Evolutionary conservation across 2,888 invertebrate species (phyloP), one percentile per base, ranked within the genome.

Genomic region (Ellobium chinense): DNA sequence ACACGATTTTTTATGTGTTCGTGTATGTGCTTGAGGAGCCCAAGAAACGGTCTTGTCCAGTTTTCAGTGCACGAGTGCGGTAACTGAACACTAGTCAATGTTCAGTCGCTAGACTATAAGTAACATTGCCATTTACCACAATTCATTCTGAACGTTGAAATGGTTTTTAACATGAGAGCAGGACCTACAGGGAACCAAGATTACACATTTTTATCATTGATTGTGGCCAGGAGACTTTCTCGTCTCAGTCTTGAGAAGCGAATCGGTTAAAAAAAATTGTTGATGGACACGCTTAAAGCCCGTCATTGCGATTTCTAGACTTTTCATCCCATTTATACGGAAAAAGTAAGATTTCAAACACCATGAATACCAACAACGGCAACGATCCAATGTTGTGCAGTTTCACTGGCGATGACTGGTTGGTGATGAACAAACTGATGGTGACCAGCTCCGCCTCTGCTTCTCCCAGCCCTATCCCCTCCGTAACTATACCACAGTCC

Each of bases 331-430:
- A n/a, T n/a, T n/a, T n/a, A n/a, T n/a, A n/a, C n/a, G 34, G 37
- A 29, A 36, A 39, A n/a, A 4, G 5, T 27, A 27, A 63, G 24
- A 9, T 63, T 9, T 24, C 4, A 7, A 65, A 2, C 21, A 21
- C 14, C 36, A 78, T 78, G 78, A 78, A 78, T 54, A 46, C 54
- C 9, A 63, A 79, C 58, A 65, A 27, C 5, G 72, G 78, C 0
- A 73, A 63, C 58, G 80, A 80, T 27, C 80, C 80, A 21, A 80
- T 80, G 80, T 56, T 80, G 39, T 80, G 62, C 31, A 70, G 74
- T 46, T 66, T 68, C 36, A 31, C 36, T 29, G 37, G 24, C 29
- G 74, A 74, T 7, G 80, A 74, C 27, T 80, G 73, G 73, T n/a
- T n/a, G n/a, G n/a, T n/a, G n/a, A n/a, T n/a, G n/a, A 37, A 18